Evolutionary conservation across 2,888 invertebrate species (phyloP).

Genomic region (Bellardia pandia): DNA sequence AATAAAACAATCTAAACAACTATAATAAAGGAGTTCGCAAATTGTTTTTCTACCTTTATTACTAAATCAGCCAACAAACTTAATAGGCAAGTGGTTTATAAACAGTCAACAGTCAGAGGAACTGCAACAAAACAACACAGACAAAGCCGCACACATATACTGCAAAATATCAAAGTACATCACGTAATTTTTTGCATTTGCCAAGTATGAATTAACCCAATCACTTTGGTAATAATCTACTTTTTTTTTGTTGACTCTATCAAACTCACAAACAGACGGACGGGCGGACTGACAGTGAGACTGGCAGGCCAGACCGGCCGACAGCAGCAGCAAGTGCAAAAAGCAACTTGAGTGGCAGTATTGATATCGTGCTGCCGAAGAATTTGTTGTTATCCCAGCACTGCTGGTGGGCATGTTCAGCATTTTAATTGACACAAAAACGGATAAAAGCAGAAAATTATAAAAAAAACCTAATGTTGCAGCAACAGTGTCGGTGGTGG

Average conservation of each 20-base stretch:
- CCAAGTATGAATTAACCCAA: conserved; percentile 68
- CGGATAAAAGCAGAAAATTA: conserved; percentile 71
- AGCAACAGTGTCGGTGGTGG: conserved; percentile 34
- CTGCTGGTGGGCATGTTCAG: conserved; percentile 76
- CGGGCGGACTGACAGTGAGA: background rate
- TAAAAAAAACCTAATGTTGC: conserved; percentile 33
- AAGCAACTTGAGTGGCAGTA: conserved; percentile 70
- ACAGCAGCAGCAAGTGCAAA: conserved; percentile 66
- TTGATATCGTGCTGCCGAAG: conserved; percentile 75
- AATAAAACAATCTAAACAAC: background rate
- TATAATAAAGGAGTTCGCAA: background rate
- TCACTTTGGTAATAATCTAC: conserved; percentile 64
- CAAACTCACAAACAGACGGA: conserved; percentile 3
- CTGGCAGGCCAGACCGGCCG: background rate
- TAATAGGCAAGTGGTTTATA: background rate
- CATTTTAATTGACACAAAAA: conserved; percentile 75
- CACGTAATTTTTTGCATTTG: conserved; percentile 67
- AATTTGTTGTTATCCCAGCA: conserved; percentile 76
- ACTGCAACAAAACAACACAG: too few relatives aligned
- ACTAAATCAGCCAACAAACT: conserved; percentile 4
- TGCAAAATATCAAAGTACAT: conserved; percentile 30
- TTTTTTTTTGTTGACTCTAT: conserved; percentile 10
- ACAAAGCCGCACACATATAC: background rate
- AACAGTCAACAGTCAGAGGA: background rate
- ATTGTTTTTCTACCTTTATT: background rate